A percentile compares a stretch with the other conserved stretches of the same genome.
phyloP scores from a whole-genome alignment of 2,113 vertebrate species.

The Perognathus longimembris region DNA sequence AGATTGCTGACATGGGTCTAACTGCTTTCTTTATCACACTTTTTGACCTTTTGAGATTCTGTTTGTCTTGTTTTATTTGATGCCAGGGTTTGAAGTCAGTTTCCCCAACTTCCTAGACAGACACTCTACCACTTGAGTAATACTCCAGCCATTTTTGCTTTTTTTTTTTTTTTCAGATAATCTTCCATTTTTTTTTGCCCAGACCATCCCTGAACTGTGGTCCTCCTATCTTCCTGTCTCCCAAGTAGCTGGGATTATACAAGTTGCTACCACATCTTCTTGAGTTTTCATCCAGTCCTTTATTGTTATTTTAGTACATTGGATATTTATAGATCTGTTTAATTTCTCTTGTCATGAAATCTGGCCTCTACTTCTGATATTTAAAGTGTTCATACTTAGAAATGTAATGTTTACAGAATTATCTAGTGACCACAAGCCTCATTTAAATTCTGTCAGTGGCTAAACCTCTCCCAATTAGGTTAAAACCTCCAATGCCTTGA shows the following conservation, averaged over 20 bases:
- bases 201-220: too few relatives aligned
- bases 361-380: not conserved
- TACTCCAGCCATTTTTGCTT: too few relatives aligned
- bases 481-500: not conserved
- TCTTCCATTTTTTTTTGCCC: too few relatives aligned
- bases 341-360: not conserved
- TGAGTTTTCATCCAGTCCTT: not conserved
- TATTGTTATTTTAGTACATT: not conserved
- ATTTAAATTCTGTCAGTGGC: not conserved
- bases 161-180: too few relatives aligned
- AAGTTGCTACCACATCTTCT: too few relatives aligned
- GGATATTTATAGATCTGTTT: not conserved
- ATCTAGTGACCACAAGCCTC: not conserved
- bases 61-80: too few relatives aligned
- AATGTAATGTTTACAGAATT: not conserved
- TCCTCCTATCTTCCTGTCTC: too few relatives aligned
- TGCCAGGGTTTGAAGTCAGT: too few relatives aligned
- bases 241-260: too few relatives aligned
- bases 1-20: not conserved
- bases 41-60: not conserved
- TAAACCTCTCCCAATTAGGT: not conserved
- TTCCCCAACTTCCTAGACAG: too few relatives aligned
- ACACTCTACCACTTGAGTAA: too few relatives aligned
- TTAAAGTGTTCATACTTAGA: not conserved
- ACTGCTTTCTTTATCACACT: not conserved